Evolutionary conservation across 2,113 vertebrate genomes (phyloP), one percentile per base, ranked within the genome.

Genomic region (Heterocephalus glaber): DNA sequence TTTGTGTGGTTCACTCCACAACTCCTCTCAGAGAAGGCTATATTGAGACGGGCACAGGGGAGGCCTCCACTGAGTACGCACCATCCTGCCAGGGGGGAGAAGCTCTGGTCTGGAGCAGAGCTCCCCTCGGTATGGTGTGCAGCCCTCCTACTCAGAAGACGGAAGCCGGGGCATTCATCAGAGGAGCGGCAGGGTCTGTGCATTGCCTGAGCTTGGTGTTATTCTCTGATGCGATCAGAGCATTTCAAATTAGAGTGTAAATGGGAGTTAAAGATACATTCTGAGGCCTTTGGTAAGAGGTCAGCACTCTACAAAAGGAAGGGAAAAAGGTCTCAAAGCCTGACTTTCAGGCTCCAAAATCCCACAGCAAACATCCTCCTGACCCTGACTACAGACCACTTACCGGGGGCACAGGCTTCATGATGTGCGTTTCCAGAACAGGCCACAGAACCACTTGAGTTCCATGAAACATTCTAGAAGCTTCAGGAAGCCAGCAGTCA

Each of bases 81-180:
- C n/a, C n/a, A n/a, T n/a, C n/a, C n/a, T n/a, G n/a, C n/a, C n/a
- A n/a, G n/a, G n/a, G n/a, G n/a, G 58, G 82, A 28, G 65, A 44
- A 35, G 30, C 56, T 66, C 49, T 22, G 20, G 41, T 65, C 49
- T 26, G 5, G 74, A 26, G 17, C 49, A 20, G 89, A 82, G 20
- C 98, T 98, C 94, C 99, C 99, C 97, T 98, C 95, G 8, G 98
- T 98, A 97, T 98, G 99, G 95, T 99, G 98, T 63, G 98, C 98
- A 49, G n/a, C n/a, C 98, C 98, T 83, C 98, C 98, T n/a, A 97
- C 96, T 98, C 98, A 99, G 58, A 98, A 94, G 54, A 99, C 66
- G 98, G 68, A 93, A 98, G 90, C 98, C 98, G 98, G 99, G 79
- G 24, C 98, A 99, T 19, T 99, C 98, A 99, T 99, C 4, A 30